These are phyloP conservation scores for Dryomyza anilis DNA, from an alignment of 2,888 invertebrate species.

Conservation along the genomic window DNA sequence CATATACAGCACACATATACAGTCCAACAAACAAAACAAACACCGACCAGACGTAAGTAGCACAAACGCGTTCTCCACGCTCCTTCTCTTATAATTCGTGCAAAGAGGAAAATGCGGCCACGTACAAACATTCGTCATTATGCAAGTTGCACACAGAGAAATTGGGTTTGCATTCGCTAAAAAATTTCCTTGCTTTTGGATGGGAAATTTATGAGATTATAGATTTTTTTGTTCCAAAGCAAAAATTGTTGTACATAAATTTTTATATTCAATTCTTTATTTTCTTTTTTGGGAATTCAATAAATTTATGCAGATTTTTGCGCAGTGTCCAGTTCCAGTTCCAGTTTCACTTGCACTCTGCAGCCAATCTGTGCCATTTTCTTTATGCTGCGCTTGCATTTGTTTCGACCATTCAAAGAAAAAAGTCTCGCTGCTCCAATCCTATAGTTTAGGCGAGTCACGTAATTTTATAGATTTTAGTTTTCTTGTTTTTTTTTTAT, in stretches of 20 bases:
- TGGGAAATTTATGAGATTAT: not conserved
- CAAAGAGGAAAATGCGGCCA: not conserved
- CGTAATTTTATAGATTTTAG: conserved; percentile 4
- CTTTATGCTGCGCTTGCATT: not conserved
- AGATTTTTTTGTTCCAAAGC: too few relatives aligned
- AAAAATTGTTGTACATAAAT: too few relatives aligned
- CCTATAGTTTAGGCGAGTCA: not conserved
- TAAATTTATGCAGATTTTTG: too few relatives aligned
- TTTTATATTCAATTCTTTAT: too few relatives aligned
- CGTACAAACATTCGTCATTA: not conserved
- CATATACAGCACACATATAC: too few relatives aligned
- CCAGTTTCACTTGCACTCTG: too few relatives aligned
- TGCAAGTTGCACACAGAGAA: not conserved
- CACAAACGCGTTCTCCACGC: not conserved
- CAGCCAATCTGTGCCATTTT: too few relatives aligned
- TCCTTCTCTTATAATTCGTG: conserved; percentile 1
- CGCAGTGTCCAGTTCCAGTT: too few relatives aligned
- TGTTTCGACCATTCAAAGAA: not conserved
- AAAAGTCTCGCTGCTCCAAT: not conserved
- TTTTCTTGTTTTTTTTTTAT: not conserved
- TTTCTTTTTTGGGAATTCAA: too few relatives aligned
- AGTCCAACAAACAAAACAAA: too few relatives aligned
- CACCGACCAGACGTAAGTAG: not conserved
- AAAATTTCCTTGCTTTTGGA: not conserved
- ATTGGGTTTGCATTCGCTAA: not conserved